Conservation (phyloP, 1,140 invertebrate genomes). For the Camponotus pennsylvanicus region DNA sequence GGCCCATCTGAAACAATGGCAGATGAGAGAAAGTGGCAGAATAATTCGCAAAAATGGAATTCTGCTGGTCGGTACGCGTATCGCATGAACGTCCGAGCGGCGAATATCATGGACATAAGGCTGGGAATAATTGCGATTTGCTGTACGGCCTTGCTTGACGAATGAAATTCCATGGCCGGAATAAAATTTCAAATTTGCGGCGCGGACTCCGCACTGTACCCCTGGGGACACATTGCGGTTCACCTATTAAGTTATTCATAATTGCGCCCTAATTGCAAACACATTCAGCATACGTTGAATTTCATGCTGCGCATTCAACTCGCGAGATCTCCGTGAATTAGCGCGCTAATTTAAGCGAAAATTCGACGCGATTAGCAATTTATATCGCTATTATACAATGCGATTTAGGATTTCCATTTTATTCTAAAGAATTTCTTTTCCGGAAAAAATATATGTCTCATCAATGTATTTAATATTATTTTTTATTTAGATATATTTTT, state of each 20-base stretch:
- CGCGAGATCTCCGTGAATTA: constrained; percentile 43
- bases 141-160: constrained; percentile 69
- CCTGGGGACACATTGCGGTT: constrained; percentile 58
- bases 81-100: constrained; percentile 34
- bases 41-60: constrained; percentile 77
- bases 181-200: constrained; percentile 70
- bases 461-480: not conserved
- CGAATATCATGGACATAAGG: constrained; percentile 69
- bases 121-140: constrained; percentile 73
- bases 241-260: constrained; percentile 65
- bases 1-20: constrained; percentile 44
- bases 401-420: not conserved
- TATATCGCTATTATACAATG: constrained; percentile 1
- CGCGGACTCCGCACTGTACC: constrained; percentile 5
- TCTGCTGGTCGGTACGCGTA: constrained; percentile 58
- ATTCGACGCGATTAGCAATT: constrained; percentile 55
- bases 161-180: constrained; percentile 73
- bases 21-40: constrained; percentile 65
- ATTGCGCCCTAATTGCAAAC: constrained; percentile 63
- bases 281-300: constrained; percentile 53
- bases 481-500: not conserved
- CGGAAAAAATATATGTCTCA: not conserved
- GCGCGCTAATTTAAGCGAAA: constrained; percentile 55
- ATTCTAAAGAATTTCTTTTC: not conserved
- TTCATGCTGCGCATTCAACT: constrained; percentile 44